These are phyloP conservation scores for Salmo trutta DNA, from an alignment of 2,797 vertebrate species.

Conservation along the genomic window DNA sequence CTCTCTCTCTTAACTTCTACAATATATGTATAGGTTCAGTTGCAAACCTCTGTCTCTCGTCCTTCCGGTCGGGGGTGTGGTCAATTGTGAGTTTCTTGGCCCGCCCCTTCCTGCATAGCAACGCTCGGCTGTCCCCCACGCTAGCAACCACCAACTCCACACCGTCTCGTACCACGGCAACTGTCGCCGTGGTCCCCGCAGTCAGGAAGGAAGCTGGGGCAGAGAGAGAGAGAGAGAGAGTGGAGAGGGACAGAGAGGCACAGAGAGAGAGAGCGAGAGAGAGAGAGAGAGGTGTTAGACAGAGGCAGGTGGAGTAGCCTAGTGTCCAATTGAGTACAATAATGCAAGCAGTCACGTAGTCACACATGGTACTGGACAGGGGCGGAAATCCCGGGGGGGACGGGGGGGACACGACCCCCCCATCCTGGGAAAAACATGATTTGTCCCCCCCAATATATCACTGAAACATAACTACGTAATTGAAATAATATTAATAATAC, in stretches of 20 bases:
- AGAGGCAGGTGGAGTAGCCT: too few species aligned
- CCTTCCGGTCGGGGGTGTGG: slow-evolving; percentile 90
- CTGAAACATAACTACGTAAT: too few species aligned
- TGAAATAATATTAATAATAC: too few species aligned
- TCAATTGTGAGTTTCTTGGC: slow-evolving; percentile 86
- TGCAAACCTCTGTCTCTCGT: slow-evolving; percentile 75
- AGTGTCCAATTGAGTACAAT: too few species aligned
- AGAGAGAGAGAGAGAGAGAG: not conserved
- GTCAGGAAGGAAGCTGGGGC: slow-evolving; percentile 59
- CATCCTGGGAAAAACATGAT: too few species aligned
- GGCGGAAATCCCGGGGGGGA: too few species aligned
- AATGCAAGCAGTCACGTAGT: too few species aligned
- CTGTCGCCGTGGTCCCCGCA: slow-evolving; percentile 91
- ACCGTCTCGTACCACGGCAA: slow-evolving; percentile 88
- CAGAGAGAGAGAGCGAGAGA: slow-evolving; percentile 47
- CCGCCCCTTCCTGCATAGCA: slow-evolving; percentile 88
- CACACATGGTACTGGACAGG: too few species aligned
- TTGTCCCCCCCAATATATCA: too few species aligned
- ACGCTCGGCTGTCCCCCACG: slow-evolving; percentile 90
- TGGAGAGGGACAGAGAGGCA: slow-evolving; percentile 34
- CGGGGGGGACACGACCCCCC: too few species aligned
- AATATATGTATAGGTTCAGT: too few species aligned
- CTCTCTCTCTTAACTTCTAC: not conserved
- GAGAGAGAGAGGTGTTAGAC: slow-evolving; percentile 78
- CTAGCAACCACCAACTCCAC: slow-evolving; percentile 91